Conservation (phyloP, 2,797 vertebrate species). For the Manis javanica region DNA sequence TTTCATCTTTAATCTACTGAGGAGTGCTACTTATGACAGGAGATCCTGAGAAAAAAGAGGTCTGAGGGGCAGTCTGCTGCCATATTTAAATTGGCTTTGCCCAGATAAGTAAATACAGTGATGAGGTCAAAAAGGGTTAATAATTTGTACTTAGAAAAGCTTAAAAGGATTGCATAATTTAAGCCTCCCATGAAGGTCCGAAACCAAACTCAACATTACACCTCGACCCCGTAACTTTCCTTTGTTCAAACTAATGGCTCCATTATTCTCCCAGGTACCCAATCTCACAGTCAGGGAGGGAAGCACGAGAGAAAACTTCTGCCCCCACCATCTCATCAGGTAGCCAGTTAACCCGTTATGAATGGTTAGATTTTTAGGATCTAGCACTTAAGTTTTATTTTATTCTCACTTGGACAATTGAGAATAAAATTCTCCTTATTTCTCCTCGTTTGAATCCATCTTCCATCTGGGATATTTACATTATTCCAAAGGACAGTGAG, state of each 20-base stretch:
- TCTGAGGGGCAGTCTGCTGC: constrained; percentile 69
- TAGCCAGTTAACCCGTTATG: fast-evolving
- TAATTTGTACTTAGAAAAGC: constrained; percentile 55
- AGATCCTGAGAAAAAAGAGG: constrained; percentile 57
- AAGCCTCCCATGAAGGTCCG: neutral
- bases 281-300: neutral
- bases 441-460: neutral
- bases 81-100: constrained; percentile 64
- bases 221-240: neutral
- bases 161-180: constrained; percentile 59
- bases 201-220: neutral
- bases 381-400: neutral
- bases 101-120: constrained; percentile 59
- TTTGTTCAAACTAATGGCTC: neutral
- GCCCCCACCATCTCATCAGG: neutral
- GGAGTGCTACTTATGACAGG: constrained; percentile 47
- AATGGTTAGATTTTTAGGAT: too few species aligned
- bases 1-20: constrained; percentile 70
- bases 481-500: neutral
- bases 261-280: fast-evolving
- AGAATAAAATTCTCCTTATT: neutral
- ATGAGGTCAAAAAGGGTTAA: constrained; percentile 71
- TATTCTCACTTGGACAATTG: neutral
- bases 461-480: neutral
- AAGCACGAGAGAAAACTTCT: fast-evolving